Base-by-base conservation (phyloP, 2,797 vertebrate species). In the Gymnoscopelus microlampas region DNA sequence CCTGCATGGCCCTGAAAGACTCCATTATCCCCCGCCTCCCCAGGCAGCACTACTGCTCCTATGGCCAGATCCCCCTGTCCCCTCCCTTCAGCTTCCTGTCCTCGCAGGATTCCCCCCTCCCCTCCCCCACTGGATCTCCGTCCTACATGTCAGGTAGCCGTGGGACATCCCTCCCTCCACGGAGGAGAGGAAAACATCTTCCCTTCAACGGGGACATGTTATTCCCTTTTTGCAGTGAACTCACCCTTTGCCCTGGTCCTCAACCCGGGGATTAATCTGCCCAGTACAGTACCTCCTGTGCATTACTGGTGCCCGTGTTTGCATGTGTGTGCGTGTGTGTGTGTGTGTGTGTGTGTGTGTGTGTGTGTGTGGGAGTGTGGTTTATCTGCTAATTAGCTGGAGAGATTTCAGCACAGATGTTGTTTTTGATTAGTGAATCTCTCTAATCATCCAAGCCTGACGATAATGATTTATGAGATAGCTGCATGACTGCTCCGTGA, bases 1-100 rank as follows among this genome's bases (percentile, higher is more conserved):
- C 94, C 3, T 32, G 5, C 89, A 66, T 96, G 92, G 93, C 93
- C 87, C 77, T 94, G 93, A 96, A 95, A 95, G 94, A 94, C 91
- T 95, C 92, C 91, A 91, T 95, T 92, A 93, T 93, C 87, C 92
- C 91, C 76, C 90, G 84, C 83, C 91, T 91, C 54, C 91, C 94
- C 68, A 86, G 93, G 77, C 88, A 93, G 79, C 93, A 91, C 91
- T 96, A 93, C 90, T 92, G 86, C 87, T 95, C 91, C 70, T 93
- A 92, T 70, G 90, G 90, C 75, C 94, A 95, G 79, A 91, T 96
- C 88, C 93, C 85, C 26, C 87, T 89, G 80, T 77, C 83, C 62
- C 72, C 91, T 70, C 90, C 91, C 67, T 94, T 94, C 90, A 93
- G 70, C 82, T 85, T 90, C 82, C 83, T 96, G 81, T 93, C 88